phyloP scores from a whole-genome alignment of 2,888 invertebrate genomes.

The Brachyptera risi region DNA sequence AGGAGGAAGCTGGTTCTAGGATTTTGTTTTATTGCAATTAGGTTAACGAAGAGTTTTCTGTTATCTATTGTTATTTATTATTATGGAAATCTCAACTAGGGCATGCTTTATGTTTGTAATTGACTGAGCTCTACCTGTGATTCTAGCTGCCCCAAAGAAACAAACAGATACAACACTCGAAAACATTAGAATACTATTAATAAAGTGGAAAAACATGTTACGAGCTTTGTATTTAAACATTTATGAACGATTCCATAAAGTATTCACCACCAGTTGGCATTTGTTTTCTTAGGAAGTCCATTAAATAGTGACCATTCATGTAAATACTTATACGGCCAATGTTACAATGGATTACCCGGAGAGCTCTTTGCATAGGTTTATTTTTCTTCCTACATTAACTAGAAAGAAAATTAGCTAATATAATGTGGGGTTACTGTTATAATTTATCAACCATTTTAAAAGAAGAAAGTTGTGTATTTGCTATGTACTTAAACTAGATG shows the following conservation, averaged over 20 bases:
- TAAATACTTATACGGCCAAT: conserved; percentile 32
- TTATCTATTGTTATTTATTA: conserved; percentile 19
- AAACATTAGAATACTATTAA: too few species aligned
- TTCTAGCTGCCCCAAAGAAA: conserved; percentile 29
- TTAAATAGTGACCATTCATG: conserved; percentile 30
- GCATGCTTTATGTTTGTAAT: conserved; percentile 32
- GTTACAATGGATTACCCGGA: conserved; percentile 27
- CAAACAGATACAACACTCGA: too few species aligned
- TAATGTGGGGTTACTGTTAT: too few species aligned
- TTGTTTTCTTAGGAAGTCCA: conserved; percentile 27
- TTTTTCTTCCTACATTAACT: conserved; percentile 21
- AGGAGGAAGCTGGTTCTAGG: conserved; percentile 82
- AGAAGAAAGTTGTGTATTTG: too few species aligned
- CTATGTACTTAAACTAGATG: conserved; percentile 5
- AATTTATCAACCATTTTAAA: conserved; percentile 28
- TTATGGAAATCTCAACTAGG: conserved; percentile 25
- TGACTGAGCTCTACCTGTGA: conserved; percentile 36
- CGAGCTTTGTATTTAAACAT: conserved; percentile 15
- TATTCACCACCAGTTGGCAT: conserved; percentile 25
- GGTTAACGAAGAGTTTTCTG: conserved; percentile 14
- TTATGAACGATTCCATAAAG: conserved; percentile 20
- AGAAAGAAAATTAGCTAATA: conserved; percentile 12
- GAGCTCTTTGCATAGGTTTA: conserved; percentile 32
- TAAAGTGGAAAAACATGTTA: background rate
- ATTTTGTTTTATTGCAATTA: conserved; percentile 18